Base-by-base conservation (phyloP, 1,140 invertebrate genomes). In the Bombus difficillimus region DNA sequence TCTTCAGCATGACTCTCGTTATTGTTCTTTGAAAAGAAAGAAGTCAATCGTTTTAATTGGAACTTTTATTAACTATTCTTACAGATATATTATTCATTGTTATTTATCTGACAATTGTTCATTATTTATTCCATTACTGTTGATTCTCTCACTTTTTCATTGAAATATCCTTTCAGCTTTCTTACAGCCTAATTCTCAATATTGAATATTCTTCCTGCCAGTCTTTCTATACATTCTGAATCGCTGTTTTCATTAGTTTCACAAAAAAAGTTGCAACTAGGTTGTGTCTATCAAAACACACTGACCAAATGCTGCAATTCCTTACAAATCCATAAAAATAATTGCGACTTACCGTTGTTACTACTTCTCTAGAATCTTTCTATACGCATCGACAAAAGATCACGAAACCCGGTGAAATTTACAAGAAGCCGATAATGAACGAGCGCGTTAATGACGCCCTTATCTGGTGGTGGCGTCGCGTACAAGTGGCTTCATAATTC, bases 401-500 rank as follows among this genome's bases (percentile, higher is more conserved):
- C 13, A 34, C 28, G 39, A 12, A 8, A 41, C 22, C 6, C 12
- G 5, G 13, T n/a, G 39, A 74, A 39, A 43, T 74, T 71, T 47
- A 25, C 53, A 12, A 34, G 10, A 25, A 22, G 3, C 15, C 43
- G 66, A 69, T 62, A 81, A 81, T 41, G 68, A 81, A 81, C 53
- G 53, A 22, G 41, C 43, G 13, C 39, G n/a, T 75, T 85, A 43
- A 47, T 66, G 75, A 10, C 32, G 28, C 37, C 22, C 22, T 71
- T 73, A 74, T 83, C 72, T 83, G 15, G 6, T 34, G 57, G 28
- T 13, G 62, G 18, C 32, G 57, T 39, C 80, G 18, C n/a, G 22
- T 76, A 71, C 34, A 74, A 85, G 87, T 88, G 85, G 79, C 82
- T 83, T 86, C 83, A 92, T 92, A 91, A 92, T 91, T 92, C 89